Conservation (phyloP, 2,888 invertebrate genomes). For the Sinotaia quadrata region DNA sequence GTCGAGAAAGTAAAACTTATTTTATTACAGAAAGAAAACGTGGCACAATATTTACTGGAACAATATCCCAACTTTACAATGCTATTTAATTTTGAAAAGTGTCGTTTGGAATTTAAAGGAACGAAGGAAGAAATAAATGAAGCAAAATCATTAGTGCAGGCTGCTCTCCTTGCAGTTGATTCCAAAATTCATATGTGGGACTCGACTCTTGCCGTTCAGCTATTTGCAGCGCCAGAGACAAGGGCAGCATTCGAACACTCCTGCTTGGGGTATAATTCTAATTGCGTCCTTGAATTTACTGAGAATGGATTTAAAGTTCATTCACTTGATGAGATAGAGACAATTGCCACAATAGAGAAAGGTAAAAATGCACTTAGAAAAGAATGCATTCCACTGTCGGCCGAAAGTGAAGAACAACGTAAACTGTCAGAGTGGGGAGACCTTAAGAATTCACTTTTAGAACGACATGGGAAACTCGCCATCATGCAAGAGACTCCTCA, state of each 20-base stretch:
- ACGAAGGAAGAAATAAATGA: background rate
- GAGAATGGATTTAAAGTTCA: background rate
- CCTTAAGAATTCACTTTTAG: background rate
- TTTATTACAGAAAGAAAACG: background rate
- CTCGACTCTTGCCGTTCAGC: background rate
- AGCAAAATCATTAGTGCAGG: background rate
- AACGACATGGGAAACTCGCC: background rate
- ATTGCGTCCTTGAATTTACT: conserved; percentile 1
- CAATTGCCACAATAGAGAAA: background rate
- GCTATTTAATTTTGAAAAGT: background rate
- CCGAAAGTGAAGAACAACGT: background rate
- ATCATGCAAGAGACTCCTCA: background rate
- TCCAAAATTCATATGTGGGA: background rate
- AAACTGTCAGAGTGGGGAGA: background rate
- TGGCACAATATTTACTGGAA: background rate
- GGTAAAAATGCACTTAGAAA: background rate
- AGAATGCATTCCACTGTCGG: background rate
- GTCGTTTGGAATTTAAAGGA: background rate
- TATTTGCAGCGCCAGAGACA: no score
- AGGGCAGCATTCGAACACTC: no score
- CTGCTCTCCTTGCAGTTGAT: background rate
- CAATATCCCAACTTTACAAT: background rate
- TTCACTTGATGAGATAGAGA: background rate
- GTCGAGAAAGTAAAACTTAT: background rate
- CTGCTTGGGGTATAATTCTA: background rate